These are phyloP conservation scores for Aythya baeri DNA, from an alignment of 2,113 vertebrate species.

Conservation along the genomic window DNA sequence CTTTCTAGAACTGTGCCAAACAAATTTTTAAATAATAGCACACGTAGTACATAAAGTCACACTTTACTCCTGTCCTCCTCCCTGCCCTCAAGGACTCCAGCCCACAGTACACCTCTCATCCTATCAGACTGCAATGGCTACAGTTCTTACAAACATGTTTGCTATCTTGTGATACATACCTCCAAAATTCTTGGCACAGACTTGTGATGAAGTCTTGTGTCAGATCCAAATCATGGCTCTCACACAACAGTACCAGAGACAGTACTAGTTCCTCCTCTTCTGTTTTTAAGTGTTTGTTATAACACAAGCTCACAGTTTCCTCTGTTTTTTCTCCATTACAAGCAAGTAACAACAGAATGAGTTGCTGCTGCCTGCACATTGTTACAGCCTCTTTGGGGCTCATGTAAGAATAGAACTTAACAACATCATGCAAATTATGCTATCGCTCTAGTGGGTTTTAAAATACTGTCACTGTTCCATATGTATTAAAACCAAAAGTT, in stretches of 20 bases:
- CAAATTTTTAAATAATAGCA: neutral
- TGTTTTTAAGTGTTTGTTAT: neutral
- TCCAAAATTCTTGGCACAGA: neutral
- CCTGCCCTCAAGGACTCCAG: neutral
- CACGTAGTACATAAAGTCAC: neutral
- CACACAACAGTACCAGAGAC: neutral
- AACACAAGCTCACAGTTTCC: neutral
- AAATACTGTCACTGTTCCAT: neutral
- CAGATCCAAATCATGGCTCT: neutral
- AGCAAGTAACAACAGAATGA: neutral
- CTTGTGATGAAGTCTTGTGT: neutral
- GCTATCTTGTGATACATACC: neutral
- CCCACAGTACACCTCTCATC: neutral
- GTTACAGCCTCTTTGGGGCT: neutral
- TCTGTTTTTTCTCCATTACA: neutral
- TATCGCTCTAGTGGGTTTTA: neutral
- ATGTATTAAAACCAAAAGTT: neutral
- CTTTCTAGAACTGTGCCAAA: neutral
- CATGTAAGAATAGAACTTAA: neutral
- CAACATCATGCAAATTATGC: rapidly evolving
- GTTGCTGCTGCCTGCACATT: neutral
- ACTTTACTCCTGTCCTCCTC: neutral
- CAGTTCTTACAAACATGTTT: neutral
- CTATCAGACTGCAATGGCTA: neutral
- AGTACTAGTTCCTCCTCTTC: neutral